A percentile compares a stretch with the other conserved stretches of the same genome.
phyloP scores from a whole-genome alignment of 2,113 vertebrate species.

The Macaca fascicularis region DNA sequence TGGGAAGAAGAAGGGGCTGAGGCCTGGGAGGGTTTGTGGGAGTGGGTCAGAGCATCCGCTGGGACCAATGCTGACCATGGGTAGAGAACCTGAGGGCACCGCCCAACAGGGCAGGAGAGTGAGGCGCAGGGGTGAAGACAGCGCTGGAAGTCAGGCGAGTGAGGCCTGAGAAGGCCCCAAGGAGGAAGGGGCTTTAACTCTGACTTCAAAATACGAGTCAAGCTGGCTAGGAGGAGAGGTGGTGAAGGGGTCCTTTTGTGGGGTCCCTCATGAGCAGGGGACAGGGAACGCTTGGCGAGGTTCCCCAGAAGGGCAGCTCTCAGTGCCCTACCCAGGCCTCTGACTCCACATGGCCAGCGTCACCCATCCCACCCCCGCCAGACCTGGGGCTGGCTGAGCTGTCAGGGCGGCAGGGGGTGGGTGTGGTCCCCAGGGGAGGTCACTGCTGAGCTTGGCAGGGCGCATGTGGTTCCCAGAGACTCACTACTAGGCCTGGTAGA shows the following conservation, averaged over 20 bases:
- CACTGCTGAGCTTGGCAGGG: neutral
- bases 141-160: neutral
- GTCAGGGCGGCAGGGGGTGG: neutral
- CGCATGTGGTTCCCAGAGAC: no score
- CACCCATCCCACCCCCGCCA: neutral
- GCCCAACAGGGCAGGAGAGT: neutral
- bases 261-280: neutral
- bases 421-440: neutral
- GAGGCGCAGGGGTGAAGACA: rapidly evolving
- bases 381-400: no score
- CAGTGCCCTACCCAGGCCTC: rapidly evolving
- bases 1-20: neutral
- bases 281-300: neutral
- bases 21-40: neutral
- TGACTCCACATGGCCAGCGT: neutral
- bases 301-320: neutral
- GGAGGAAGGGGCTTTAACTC: neutral
- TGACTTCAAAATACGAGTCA: neutral
- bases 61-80: neutral
- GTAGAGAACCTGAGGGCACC: neutral
- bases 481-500: neutral
- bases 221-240: neutral
- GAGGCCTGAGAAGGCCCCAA: no score
- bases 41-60: neutral
- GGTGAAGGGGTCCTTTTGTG: neutral